phyloP scores from a whole-genome alignment of 2,888 invertebrate genomes.

The Sialis lutaria region DNA sequence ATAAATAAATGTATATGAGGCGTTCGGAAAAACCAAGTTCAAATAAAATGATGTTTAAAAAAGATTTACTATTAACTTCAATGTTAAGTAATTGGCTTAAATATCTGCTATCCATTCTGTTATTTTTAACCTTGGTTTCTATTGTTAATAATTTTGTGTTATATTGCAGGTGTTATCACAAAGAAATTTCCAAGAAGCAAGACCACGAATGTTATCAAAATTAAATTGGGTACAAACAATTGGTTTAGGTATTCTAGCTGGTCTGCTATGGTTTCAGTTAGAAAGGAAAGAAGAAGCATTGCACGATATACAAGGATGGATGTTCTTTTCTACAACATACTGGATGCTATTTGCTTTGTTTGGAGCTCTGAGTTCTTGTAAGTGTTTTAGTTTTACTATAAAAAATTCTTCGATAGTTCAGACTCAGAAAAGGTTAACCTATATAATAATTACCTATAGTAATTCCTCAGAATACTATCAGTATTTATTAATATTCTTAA shows the following conservation, averaged over 20 bases:
- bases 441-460: too few species aligned
- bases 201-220: constrained; percentile 57
- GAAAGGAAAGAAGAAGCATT: constrained; percentile 57
- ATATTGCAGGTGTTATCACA: constrained; percentile 42
- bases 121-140: not conserved
- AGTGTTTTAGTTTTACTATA: constrained; percentile 22
- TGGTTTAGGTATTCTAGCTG: constrained; percentile 50
- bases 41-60: too few species aligned
- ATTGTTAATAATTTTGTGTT: not conserved
- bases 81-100: not conserved
- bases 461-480: too few species aligned
- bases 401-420: too few species aligned
- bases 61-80: too few species aligned
- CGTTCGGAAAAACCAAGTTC: too few species aligned
- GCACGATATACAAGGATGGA: constrained; percentile 65
- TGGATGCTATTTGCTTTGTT: constrained; percentile 71
- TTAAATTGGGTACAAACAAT: constrained; percentile 62
- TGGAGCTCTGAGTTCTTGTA: constrained; percentile 61
- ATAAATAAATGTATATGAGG: too few species aligned
- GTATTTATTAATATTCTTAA: too few species aligned
- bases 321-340: constrained; percentile 69
- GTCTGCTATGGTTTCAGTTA: constrained; percentile 62
- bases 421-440: too few species aligned
- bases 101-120: not conserved
- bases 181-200: constrained; percentile 57